phyloP scores from a whole-genome alignment of 2,888 invertebrate genomes.

The Leucania comma region DNA sequence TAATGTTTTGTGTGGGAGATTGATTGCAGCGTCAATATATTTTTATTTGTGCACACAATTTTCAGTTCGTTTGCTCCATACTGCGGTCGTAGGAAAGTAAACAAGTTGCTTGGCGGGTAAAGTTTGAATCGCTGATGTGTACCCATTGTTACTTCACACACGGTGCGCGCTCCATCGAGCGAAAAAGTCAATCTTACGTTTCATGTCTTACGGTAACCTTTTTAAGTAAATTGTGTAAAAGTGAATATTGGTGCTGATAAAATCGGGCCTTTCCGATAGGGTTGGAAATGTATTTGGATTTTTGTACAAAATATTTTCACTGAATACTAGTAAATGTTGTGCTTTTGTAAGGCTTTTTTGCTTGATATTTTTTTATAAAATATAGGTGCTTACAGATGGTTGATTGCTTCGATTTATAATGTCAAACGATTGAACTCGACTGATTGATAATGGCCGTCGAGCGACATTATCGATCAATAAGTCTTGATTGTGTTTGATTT shows the following conservation, averaged over 20 bases:
- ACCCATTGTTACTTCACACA: conserved; percentile 67
- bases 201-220: conserved; percentile 56
- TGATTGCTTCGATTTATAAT: conserved; percentile 34
- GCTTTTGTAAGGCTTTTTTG: conserved; percentile 17
- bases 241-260: conserved; percentile 52
- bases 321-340: conserved; percentile 24
- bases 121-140: conserved; percentile 66
- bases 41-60: conserved; percentile 83
- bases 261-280: conserved; percentile 34
- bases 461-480: conserved; percentile 15
- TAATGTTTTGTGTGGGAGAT: conserved; percentile 82
- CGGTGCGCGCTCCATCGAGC: conserved; percentile 62
- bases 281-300: conserved; percentile 23
- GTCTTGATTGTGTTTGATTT: conserved; percentile 31
- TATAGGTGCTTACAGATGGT: not conserved
- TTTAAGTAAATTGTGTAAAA: conserved; percentile 54
- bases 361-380: conserved; percentile 24
- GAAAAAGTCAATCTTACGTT: conserved; percentile 65
- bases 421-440: conserved; percentile 15
- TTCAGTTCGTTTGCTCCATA: conserved; percentile 78
- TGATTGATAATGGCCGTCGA: conserved; percentile 14
- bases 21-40: conserved; percentile 83
- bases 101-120: conserved; percentile 57
- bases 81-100: conserved; percentile 66
- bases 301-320: conserved; percentile 42